A percentile compares a stretch with the other conserved stretches of the same genome.
phyloP scores from a whole-genome alignment of 2,113 vertebrate genomes.

The Mobula birostris region DNA sequence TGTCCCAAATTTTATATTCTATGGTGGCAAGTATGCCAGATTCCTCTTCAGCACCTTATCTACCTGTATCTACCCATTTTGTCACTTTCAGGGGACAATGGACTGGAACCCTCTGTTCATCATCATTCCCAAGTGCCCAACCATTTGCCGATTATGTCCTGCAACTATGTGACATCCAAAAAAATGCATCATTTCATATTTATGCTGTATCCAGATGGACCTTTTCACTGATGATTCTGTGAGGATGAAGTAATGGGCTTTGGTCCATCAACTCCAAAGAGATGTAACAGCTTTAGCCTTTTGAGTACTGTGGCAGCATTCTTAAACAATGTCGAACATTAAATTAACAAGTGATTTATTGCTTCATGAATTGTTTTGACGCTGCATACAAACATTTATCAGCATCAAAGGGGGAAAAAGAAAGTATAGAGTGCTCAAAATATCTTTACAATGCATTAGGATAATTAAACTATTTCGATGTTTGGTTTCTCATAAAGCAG shows the following conservation, averaged over 20 bases:
- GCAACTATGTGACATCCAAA: too few species aligned
- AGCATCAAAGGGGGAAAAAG: background rate
- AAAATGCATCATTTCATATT: too few species aligned
- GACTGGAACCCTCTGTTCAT: too few species aligned
- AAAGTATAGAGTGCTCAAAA: background rate
- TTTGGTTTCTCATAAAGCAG: background rate
- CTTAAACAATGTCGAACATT: background rate
- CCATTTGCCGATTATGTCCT: too few species aligned
- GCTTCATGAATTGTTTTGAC: background rate
- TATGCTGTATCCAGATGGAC: background rate
- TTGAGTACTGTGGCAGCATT: background rate
- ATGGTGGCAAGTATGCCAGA: too few species aligned
- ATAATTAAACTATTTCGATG: background rate
- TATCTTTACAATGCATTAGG: background rate
- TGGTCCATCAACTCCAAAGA: background rate
- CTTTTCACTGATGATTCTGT: background rate
- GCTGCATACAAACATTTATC: background rate
- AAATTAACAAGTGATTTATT: background rate
- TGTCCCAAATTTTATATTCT: too few species aligned
- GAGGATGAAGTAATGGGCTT: background rate
- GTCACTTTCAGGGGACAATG: too few species aligned
- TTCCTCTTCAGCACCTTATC: too few species aligned
- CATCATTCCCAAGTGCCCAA: too few species aligned
- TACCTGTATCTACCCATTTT: too few species aligned
- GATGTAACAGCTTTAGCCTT: background rate